Conservation (phyloP, 2,113 vertebrate genomes). For the Sebastes schlegelii region DNA sequence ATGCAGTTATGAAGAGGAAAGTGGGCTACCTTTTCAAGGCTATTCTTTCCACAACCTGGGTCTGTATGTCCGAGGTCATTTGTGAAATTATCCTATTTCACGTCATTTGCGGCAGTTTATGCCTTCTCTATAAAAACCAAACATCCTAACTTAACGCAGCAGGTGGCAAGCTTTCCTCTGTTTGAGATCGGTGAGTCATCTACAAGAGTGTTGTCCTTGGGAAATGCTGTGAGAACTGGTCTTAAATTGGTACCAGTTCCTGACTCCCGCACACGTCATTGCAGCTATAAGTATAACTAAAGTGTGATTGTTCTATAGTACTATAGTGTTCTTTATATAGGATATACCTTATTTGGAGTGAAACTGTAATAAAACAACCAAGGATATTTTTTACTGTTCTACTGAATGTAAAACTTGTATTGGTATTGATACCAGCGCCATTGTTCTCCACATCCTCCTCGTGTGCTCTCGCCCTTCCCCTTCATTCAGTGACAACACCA, state of each 20-base stretch:
- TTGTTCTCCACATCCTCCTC: background rate
- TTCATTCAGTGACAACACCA: background rate
- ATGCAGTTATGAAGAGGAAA: too few species aligned
- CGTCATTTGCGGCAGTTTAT: background rate
- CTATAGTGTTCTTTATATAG: background rate
- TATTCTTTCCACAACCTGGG: too few species aligned
- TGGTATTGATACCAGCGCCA: background rate
- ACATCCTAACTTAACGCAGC: background rate
- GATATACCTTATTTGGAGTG: background rate
- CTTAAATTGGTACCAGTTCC: background rate
- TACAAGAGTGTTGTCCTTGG: background rate
- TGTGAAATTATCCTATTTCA: background rate
- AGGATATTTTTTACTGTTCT: background rate
- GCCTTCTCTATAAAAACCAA: background rate
- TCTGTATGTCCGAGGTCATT: too few species aligned
- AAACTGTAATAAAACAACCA: background rate
- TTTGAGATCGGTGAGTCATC: conserved; percentile 29
- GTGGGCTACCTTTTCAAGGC: too few species aligned
- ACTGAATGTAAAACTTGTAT: background rate
- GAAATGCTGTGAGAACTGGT: background rate
- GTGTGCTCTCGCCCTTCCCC: background rate
- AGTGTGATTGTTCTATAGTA: too few species aligned
- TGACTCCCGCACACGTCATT: background rate
- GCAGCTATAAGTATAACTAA: background rate
- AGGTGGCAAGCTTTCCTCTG: conserved; percentile 11